A percentile compares a stretch with the other conserved stretches of the same genome.
Conservation (phyloP, 1,140 invertebrate genomes). For the Araneus ventricosus region DNA sequence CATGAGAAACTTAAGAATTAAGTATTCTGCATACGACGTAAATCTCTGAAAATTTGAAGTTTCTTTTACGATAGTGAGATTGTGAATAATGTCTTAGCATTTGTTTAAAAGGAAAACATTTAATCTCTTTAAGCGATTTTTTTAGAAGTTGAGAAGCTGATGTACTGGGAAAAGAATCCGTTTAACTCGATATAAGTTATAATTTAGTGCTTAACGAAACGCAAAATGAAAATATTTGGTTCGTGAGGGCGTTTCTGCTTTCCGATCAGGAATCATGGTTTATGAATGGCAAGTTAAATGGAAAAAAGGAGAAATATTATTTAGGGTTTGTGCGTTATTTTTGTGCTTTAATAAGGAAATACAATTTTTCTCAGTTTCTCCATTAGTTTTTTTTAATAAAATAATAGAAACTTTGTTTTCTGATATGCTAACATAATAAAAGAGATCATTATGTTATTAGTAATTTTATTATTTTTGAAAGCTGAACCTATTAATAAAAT, state of each 20-base stretch:
- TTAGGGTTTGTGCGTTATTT: not conserved
- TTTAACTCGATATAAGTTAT: not conserved
- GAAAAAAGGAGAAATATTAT: not conserved
- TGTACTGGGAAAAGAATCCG: not conserved
- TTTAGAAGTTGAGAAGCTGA: not conserved
- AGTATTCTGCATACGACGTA: not conserved
- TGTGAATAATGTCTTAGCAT: slow-evolving; percentile 11
- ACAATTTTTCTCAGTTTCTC: too few species aligned
- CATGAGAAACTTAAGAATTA: not conserved
- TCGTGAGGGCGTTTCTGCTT: not conserved
- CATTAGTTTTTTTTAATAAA: too few species aligned
- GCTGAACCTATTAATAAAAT: too few species aligned
- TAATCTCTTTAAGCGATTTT: not conserved
- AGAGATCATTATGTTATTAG: too few species aligned
- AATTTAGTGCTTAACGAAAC: not conserved
- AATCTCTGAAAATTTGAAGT: not conserved
- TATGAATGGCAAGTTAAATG: not conserved
- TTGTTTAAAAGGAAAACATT: not conserved
- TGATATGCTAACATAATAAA: too few species aligned
- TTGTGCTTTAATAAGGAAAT: not conserved
- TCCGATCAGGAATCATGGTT: not conserved
- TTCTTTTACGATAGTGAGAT: not conserved
- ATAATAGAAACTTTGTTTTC: too few species aligned
- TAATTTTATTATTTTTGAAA: too few species aligned
- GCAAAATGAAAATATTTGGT: not conserved